Conservation (phyloP, 2,888 invertebrate genomes). For the Stenichneumon culpator region DNA sequence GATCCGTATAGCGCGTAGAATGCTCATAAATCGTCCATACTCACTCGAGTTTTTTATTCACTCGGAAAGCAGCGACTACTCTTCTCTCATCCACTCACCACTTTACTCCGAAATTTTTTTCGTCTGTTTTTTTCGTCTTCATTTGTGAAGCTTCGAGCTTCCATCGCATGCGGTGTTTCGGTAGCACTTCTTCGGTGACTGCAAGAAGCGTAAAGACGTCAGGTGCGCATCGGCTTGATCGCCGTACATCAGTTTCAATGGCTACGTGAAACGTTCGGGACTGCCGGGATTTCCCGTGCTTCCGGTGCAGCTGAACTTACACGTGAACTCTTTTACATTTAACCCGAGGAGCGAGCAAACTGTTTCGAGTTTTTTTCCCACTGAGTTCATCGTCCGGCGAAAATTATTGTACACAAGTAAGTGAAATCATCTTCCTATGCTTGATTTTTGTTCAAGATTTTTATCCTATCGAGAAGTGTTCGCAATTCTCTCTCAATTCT, state of each 20-base stretch:
- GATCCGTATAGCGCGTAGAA: constrained; percentile 17
- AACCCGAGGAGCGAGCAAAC: not conserved
- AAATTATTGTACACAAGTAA: not conserved
- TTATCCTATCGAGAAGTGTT: too few relatives aligned
- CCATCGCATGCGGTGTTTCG: not conserved
- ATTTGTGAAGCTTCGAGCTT: constrained; percentile 6
- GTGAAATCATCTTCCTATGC: not conserved
- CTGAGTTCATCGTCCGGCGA: not conserved
- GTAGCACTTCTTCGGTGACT: constrained; percentile 22
- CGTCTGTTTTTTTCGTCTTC: not conserved
- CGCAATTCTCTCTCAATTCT: too few relatives aligned
- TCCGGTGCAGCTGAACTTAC: constrained; percentile 33
- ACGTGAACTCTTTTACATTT: constrained; percentile 36
- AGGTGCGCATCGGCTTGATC: constrained; percentile 51
- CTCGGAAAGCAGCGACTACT: constrained; percentile 10
- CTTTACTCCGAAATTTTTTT: constrained; percentile 19
- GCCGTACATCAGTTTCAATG: constrained; percentile 40
- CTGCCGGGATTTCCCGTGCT: constrained; percentile 49
- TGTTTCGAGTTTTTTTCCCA: constrained; percentile 19
- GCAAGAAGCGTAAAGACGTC: constrained; percentile 56
- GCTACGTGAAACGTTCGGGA: constrained; percentile 51
- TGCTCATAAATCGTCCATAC: constrained; percentile 62
- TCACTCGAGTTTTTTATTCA: constrained; percentile 40
- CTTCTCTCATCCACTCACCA: constrained; percentile 43
- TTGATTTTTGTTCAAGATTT: too few relatives aligned